Base-by-base conservation (phyloP, 2,797 vertebrate genomes). In the Schizopygopsis pylzovi region DNA sequence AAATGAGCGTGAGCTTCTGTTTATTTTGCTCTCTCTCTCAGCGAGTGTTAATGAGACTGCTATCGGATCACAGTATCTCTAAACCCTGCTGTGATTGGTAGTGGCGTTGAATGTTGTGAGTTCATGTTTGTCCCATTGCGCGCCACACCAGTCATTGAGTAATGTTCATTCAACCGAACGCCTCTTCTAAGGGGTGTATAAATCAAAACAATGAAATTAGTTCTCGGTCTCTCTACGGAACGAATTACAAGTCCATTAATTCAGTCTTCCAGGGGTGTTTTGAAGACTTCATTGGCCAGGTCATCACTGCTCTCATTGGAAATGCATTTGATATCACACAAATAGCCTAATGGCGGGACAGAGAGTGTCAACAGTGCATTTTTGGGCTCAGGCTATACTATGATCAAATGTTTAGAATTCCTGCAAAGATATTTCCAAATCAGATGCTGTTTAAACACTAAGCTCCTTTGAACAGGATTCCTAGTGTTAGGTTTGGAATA, bases 251-350 rank as follows among this genome's bases (percentile, higher is more conserved):
- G 83, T 81, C 76, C 77, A 86, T 91, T 91, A 83, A 90, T 87
- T 90, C 84, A 33, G 65, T 56, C 49, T 81, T 86, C 84, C 45
- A 41, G 70, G 41, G 76, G 33, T 20, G 59, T 94, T 96, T 96
- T 95, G 94, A 95, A 95, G 95, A 95, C 95, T 93, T 91, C 94
- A 92, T 94, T 94, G 87, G 92, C 92, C 94, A 92, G 88, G 93
- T 94, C 83, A 93, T 94, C 93, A 93, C 94, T 93, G 90, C 92
- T 95, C 95, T 96, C 95, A 95, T 95, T 95, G 96, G 93, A 93
- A 95, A 95, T 96, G 95, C 95, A 96, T 96, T 96, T 96, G 95
- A 95, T 95, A 95, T 93, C 94, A 93, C 87, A 89, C 85, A 82
- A 73, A 61, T 43, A 16, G 54, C 37, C 28, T 33, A 39, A 77